Conservation (phyloP, 2,888 invertebrate genomes). For the Macrophya alboannulata region DNA sequence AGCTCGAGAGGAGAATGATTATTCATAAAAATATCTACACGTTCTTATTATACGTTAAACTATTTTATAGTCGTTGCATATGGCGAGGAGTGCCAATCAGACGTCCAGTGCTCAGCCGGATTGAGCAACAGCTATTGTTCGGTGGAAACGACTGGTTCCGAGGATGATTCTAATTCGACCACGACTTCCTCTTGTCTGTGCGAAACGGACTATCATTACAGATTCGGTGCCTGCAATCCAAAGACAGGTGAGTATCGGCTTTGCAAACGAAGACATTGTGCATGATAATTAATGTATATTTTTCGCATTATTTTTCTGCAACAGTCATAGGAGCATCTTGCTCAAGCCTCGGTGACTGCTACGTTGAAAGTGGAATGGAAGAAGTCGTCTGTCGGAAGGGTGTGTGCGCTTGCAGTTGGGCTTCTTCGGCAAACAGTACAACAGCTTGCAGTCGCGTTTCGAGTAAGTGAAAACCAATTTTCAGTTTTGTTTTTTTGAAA, state of each 20-base stretch:
- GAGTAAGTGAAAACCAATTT: constrained; percentile 1
- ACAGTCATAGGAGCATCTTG: constrained; percentile 69
- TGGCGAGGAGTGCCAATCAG: constrained; percentile 63
- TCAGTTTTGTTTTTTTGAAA: neutral
- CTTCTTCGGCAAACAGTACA: constrained; percentile 37
- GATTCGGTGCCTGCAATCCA: neutral
- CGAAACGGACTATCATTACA: constrained; percentile 56
- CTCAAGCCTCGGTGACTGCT: constrained; percentile 67
- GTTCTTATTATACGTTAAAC: neutral
- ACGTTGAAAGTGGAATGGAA: constrained; percentile 60
- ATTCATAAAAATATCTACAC: neutral
- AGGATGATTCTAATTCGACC: neutral
- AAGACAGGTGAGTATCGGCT: constrained; percentile 43
- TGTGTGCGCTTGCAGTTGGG: constrained; percentile 61
- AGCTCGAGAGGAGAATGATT: too few relatives aligned
- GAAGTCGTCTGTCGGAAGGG: constrained; percentile 63
- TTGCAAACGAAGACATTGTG: neutral
- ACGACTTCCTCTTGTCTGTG: constrained; percentile 61
- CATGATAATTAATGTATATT: neutral
- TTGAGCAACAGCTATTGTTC: constrained; percentile 60
- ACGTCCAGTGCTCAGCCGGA: constrained; percentile 66
- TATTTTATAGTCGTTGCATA: constrained; percentile 61
- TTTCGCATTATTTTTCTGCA: constrained; percentile 45
- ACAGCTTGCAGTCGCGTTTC: constrained; percentile 55
- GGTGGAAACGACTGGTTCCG: constrained; percentile 8